Percentiles rank a stretch among this genome's conserved stretches.
These are phyloP conservation scores for Diarsia rubi DNA, from an alignment of 2,888 invertebrate species.

Conservation along the genomic window DNA sequence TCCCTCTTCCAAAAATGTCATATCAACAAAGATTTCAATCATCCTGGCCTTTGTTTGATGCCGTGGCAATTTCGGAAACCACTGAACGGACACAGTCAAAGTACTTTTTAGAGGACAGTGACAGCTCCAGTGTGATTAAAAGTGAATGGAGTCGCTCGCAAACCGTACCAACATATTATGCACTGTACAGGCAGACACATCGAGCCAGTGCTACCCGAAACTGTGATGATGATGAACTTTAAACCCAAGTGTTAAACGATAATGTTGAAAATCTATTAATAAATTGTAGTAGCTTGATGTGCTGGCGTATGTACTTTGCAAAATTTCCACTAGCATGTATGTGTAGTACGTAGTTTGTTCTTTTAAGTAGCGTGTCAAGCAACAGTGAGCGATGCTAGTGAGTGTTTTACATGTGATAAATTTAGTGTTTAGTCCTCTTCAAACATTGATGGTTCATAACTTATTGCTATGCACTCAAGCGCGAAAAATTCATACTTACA, in stretches of 20 bases:
- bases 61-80: background rate
- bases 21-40: constrained; percentile 4
- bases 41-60: background rate
- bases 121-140: constrained; percentile 1
- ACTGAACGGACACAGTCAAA: background rate
- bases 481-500: background rate
- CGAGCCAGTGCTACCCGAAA: too few relatives aligned
- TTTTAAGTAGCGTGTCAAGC: constrained; percentile 40
- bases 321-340: background rate
- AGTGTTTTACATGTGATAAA: constrained; percentile 43
- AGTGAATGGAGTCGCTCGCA: background rate
- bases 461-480: constrained; percentile 12
- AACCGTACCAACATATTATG: background rate
- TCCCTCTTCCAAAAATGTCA: background rate
- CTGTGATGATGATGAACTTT: too few relatives aligned
- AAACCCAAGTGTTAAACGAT: too few relatives aligned
- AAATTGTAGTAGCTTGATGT: too few relatives aligned
- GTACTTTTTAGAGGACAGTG: constrained; percentile 3
- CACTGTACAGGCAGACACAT: too few relatives aligned
- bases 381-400: constrained; percentile 10
- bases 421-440: constrained; percentile 37
- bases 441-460: constrained; percentile 26
- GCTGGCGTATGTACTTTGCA: background rate
- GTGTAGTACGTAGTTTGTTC: background rate
- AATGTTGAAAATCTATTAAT: too few relatives aligned